Conservation (phyloP, 2,113 vertebrate genomes). For the Coreoperca whiteheadi region DNA sequence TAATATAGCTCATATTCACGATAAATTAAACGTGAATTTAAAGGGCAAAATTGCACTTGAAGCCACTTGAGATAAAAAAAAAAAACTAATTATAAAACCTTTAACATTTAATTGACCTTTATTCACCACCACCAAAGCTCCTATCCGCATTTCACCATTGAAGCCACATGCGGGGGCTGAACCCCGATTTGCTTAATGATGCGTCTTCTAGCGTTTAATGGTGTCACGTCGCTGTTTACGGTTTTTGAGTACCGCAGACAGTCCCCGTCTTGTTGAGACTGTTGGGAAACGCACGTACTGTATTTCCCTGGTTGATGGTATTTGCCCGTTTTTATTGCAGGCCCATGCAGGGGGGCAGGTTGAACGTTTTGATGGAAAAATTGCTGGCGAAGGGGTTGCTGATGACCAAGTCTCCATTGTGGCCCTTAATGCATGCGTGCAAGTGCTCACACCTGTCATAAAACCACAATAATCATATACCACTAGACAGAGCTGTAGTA, state of each 20-base stretch:
- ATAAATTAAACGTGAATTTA: not conserved
- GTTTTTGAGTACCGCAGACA: not conserved
- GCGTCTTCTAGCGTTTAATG: not conserved
- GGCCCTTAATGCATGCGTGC: not conserved
- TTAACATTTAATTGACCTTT: not conserved
- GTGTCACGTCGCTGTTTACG: not conserved
- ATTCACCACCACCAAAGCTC: not conserved
- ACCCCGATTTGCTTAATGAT: not conserved
- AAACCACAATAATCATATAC: not conserved
- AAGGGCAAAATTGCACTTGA: not conserved
- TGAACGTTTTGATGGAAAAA: not conserved
- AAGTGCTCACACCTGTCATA: conserved; percentile 6
- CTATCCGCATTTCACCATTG: not conserved
- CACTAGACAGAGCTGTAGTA: not conserved
- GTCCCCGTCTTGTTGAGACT: not conserved
- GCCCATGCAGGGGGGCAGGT: not conserved
- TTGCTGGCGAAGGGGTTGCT: not conserved
- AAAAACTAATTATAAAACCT: not conserved
- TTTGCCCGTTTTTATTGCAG: conserved; percentile 28
- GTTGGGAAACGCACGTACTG: not conserved
- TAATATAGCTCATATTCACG: not conserved
- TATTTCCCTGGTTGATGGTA: not conserved
- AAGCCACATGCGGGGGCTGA: not conserved
- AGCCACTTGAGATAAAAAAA: not conserved
- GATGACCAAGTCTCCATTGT: not conserved